Percentiles rank a stretch among this genome's conserved stretches.
Conservation (phyloP, 2,797 vertebrate species). For the Hoplostethus mediterraneus region DNA sequence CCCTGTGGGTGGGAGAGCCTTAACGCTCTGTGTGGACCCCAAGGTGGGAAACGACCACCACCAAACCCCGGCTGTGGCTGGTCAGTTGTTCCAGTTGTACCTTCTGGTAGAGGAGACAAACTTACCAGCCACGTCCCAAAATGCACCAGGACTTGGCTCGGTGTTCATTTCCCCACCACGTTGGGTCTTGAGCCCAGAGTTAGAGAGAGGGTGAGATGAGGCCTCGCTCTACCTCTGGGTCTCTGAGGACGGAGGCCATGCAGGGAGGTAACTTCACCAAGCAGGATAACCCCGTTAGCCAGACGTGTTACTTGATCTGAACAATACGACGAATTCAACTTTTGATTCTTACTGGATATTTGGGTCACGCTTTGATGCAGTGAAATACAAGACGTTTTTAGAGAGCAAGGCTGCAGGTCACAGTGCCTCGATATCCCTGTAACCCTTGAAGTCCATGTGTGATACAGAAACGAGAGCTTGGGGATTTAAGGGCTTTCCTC, state of each 20-base stretch:
- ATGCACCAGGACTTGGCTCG: not conserved
- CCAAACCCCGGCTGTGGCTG: not conserved
- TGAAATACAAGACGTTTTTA: too few relatives aligned
- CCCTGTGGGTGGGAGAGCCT: not conserved
- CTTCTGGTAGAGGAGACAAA: too few relatives aligned
- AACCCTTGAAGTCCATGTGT: not conserved
- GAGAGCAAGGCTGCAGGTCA: not conserved
- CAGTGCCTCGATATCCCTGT: not conserved
- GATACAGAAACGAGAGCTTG: not conserved
- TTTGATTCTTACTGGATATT: not conserved
- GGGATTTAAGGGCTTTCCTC: not conserved
- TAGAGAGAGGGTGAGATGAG: not conserved
- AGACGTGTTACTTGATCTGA: not conserved
- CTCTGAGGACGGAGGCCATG: constrained; percentile 9
- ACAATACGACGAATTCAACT: not conserved
- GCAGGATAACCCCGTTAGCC: constrained; percentile 8
- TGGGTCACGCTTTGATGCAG: too few relatives aligned
- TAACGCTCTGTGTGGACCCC: not conserved
- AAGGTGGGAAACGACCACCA: not conserved
- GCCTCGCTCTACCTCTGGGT: not conserved
- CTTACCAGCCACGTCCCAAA: not conserved
- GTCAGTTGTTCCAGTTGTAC: not conserved
- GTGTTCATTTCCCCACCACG: constrained; percentile 5
- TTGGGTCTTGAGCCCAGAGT: not conserved
- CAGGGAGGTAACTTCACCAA: not conserved